Evolutionary conservation across 1,140 invertebrate genomes (phyloP), one percentile per base, ranked within the genome.

Genomic region (Zaprionus ghesquierei): DNA sequence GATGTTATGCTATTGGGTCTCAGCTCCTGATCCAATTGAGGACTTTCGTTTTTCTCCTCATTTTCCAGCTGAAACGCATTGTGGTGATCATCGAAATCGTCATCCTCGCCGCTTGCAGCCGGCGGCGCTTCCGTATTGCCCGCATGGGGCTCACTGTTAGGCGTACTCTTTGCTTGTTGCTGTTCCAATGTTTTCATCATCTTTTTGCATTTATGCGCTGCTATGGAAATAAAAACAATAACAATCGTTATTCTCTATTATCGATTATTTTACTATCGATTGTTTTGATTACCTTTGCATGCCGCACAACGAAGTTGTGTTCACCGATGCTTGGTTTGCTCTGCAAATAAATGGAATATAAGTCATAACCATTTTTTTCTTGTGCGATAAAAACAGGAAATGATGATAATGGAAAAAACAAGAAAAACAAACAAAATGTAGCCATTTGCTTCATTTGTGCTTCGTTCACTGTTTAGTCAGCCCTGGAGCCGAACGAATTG

Each of bases 101-200:
- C 79, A 35, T 84, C 84, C 33, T 89, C 85, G 44, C 80, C 62
- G n/a, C 54, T 33, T 44, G 51, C 25, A 35, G 49, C 49, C 38
- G 41, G 56, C 33, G 69, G 35, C 15, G 69, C 38, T 38, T 69
- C 61, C 54, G 31, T 61, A 51, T 64, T 49, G 46, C 75, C 68
- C 54, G 69, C 72, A 65, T 63, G 62, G 44, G 69, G 71, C 75
- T 77, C 79, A 59, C 51, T 62, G 46, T 77, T 89, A 71, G 77
- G 76, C 64, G 79, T 73, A 54, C 58, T 89, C 64, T 78, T 85
- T 58, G 77, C 65, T 75, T 85, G 63, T 80, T 72, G 66, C 50
- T 85, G 69, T 55, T 89, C 80, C 73, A 89, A 75, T 61, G 79
- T 66, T 75, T 89, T 74, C 79, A 89, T 85, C 77, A 89, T 89